Percentiles rank a stretch among this genome's conserved stretches.
Evolutionary conservation across 2,797 vertebrate genomes (phyloP).

Genomic region (Austrolebias charrua): DNA sequence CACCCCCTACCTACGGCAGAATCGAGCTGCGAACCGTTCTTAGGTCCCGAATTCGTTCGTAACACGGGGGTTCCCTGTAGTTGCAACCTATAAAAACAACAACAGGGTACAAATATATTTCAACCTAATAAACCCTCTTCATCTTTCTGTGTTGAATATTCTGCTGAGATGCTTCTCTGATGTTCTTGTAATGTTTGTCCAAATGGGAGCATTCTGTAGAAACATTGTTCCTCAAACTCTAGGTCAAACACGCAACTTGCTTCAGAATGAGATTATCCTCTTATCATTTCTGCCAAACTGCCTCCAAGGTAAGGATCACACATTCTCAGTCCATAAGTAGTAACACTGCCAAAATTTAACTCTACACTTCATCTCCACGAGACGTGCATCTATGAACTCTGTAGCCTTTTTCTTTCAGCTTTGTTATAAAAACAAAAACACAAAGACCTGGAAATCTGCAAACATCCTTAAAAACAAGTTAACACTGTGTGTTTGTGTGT

Average conservation of each 20-base stretch:
- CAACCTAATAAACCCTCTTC: too few relatives aligned
- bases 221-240: constrained; percentile 9
- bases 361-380: not conserved
- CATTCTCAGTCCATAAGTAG: too few relatives aligned
- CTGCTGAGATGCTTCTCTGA: too few relatives aligned
- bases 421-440: not conserved
- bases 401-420: not conserved
- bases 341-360: not conserved
- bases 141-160: too few relatives aligned
- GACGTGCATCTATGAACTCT: not conserved
- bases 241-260: constrained; percentile 12
- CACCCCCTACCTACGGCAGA: too few relatives aligned
- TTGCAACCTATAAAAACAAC: too few relatives aligned
- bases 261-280: constrained; percentile 6
- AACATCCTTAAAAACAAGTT: not conserved
- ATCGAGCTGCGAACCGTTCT: too few relatives aligned
- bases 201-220: constrained; percentile 15
- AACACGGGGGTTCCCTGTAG: too few relatives aligned
- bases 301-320: not conserved
- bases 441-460: not conserved
- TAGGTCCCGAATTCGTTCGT: too few relatives aligned
- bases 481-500: too few relatives aligned
- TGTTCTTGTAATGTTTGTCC: not conserved
- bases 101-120: too few relatives aligned
- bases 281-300: not conserved